Conservation (phyloP, 1,140 invertebrate genomes). For the Drosophila grimshawi region DNA sequence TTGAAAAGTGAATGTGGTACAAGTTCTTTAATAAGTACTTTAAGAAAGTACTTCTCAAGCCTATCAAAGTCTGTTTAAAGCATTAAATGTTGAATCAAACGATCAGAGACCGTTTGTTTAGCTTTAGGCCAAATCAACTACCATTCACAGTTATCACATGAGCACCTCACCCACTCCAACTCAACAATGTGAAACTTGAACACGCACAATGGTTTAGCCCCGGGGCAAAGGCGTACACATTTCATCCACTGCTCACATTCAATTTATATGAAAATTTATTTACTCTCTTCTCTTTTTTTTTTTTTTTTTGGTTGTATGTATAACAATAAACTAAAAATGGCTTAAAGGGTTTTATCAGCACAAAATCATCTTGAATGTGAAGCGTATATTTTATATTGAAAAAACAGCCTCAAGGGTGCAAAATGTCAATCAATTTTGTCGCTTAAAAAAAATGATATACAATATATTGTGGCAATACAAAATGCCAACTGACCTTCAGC, state of each 20-base stretch:
- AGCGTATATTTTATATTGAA: slow-evolving; percentile 59
- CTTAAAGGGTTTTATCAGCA: slow-evolving; percentile 68
- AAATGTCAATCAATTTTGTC: slow-evolving; percentile 81
- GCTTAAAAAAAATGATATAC: slow-evolving; percentile 77
- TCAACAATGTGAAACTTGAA: slow-evolving; percentile 15
- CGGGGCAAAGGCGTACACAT: slow-evolving; percentile 34
- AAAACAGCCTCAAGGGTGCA: slow-evolving; percentile 73
- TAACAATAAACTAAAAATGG: slow-evolving; percentile 74
- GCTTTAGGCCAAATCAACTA: slow-evolving; percentile 24
- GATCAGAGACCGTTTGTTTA: slow-evolving; percentile 1
- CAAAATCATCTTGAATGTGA: slow-evolving; percentile 59
- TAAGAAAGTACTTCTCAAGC: too few relatives aligned
- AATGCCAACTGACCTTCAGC: slow-evolving; percentile 77
- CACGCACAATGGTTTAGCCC: slow-evolving; percentile 24
- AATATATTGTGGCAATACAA: slow-evolving; percentile 71
- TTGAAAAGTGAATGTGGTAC: too few relatives aligned
- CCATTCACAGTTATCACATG: not conserved
- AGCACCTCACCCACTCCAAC: not conserved
- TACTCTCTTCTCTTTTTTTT: slow-evolving; percentile 27
- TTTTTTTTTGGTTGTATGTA: slow-evolving; percentile 23
- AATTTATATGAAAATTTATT: slow-evolving; percentile 58
- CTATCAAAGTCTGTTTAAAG: not conserved
- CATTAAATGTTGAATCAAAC: not conserved
- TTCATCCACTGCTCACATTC: slow-evolving; percentile 46
- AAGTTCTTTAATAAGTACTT: too few relatives aligned